Percentiles rank a stretch among this genome's conserved stretches.
These are phyloP conservation scores for Copidosoma floridanum DNA, from an alignment of 1,140 invertebrate species.

Conservation along the genomic window DNA sequence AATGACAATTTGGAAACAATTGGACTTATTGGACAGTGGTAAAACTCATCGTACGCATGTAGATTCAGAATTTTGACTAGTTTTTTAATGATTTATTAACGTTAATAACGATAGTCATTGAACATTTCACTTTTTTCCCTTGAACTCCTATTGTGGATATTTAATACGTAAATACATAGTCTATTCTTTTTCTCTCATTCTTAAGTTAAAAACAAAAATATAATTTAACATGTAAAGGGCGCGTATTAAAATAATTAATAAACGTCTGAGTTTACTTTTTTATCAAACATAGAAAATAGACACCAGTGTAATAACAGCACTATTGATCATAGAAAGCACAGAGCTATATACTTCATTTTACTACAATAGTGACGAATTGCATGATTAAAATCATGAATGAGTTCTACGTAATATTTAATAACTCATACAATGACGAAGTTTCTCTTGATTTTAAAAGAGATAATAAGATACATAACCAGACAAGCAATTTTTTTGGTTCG, in stretches of 20 bases:
- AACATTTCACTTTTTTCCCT: background rate
- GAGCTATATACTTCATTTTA: background rate
- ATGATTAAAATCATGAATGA: background rate
- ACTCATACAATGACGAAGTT: background rate
- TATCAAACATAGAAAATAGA: constrained; percentile 17
- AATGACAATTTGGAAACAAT: no score
- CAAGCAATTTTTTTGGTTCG: background rate
- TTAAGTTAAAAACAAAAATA: background rate
- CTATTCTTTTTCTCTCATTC: background rate
- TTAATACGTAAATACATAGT: background rate
- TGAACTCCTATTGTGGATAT: background rate
- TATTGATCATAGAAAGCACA: no score
- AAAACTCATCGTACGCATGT: no score
- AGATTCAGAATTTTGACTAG: no score
- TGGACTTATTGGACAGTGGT: no score
- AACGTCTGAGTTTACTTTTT: background rate
- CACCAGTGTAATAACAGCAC: no score
- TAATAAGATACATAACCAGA: background rate
- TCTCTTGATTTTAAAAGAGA: constrained; percentile 4
- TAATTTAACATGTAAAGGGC: background rate
- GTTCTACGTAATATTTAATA: background rate
- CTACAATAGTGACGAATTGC: no score
- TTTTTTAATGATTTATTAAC: constrained; percentile 9
- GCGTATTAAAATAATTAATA: background rate
- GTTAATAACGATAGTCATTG: constrained; percentile 1